Percentiles rank a stretch among this genome's conserved stretches.
Conservation (phyloP, 2,797 vertebrate species). For the Capromys pilorides region DNA sequence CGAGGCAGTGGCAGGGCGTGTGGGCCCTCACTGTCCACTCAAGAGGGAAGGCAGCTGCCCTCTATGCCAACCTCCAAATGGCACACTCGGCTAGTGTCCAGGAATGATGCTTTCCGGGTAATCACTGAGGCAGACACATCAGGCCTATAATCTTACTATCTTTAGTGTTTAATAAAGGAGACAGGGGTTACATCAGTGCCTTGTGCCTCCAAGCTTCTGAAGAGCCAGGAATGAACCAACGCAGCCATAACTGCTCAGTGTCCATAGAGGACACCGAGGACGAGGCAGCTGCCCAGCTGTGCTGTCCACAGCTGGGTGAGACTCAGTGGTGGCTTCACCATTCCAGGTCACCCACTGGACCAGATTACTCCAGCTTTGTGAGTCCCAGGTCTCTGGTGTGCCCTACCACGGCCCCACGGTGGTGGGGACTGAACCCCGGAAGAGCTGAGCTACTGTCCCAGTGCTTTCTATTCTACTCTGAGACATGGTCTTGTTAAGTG, state of each 20-base stretch:
- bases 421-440: neutral
- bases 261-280: neutral
- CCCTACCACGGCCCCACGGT: neutral
- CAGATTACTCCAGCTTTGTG: neutral
- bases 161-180: neutral
- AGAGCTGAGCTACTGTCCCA: neutral
- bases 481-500: neutral
- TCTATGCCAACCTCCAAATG: neutral
- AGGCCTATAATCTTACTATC: neutral
- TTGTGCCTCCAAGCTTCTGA: neutral
- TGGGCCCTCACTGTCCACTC: neutral
- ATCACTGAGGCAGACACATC: neutral
- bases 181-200: neutral
- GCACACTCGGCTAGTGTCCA: neutral
- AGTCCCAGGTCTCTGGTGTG: neutral
- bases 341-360: neutral
- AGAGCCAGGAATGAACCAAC: neutral
- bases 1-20: accelerated
- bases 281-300: neutral
- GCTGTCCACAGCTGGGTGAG: neutral
- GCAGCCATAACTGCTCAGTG: neutral
- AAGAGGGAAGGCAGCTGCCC: neutral
- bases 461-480: neutral
- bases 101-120: neutral
- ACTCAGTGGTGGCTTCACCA: neutral